These are phyloP conservation scores for Colistium nudipinnis DNA, from an alignment of 2,113 vertebrate genomes.

Conservation along the genomic window DNA sequence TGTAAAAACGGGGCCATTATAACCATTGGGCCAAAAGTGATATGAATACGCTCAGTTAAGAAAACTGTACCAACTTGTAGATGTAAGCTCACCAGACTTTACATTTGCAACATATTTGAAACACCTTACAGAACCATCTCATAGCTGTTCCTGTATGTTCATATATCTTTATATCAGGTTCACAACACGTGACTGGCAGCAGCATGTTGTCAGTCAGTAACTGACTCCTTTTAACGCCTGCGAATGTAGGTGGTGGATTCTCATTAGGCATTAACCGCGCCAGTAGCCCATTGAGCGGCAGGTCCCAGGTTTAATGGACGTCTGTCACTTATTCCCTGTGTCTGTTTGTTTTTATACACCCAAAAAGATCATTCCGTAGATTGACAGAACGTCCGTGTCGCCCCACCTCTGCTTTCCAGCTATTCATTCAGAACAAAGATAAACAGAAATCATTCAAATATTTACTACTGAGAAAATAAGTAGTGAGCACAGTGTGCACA, in stretches of 20 bases:
- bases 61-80: too few relatives aligned
- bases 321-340: conserved; percentile 76
- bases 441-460: conserved; percentile 76
- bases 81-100: too few relatives aligned
- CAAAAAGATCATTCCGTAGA: conserved; percentile 50
- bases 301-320: conserved; percentile 52
- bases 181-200: not conserved
- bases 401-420: conserved; percentile 17
- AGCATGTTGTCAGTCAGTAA: conserved; percentile 71
- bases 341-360: conserved; percentile 74
- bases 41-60: too few relatives aligned
- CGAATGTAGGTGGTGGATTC: conserved; percentile 32
- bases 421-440: conserved; percentile 60
- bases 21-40: too few relatives aligned
- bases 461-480: conserved; percentile 71
- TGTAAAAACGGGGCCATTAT: too few relatives aligned
- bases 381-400: conserved; percentile 23
- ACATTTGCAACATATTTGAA: too few relatives aligned
- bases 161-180: too few relatives aligned
- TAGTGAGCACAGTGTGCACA: conserved; percentile 24
- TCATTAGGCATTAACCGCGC: conserved; percentile 80
- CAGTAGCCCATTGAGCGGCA: conserved; percentile 49
- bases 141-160: too few relatives aligned
- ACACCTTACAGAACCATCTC: too few relatives aligned
- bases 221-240: conserved; percentile 34